A percentile compares a stretch with the other conserved stretches of the same genome.
Evolutionary conservation across 2,888 invertebrate genomes (phyloP).

Genomic region (Nebria brevicollis): DNA sequence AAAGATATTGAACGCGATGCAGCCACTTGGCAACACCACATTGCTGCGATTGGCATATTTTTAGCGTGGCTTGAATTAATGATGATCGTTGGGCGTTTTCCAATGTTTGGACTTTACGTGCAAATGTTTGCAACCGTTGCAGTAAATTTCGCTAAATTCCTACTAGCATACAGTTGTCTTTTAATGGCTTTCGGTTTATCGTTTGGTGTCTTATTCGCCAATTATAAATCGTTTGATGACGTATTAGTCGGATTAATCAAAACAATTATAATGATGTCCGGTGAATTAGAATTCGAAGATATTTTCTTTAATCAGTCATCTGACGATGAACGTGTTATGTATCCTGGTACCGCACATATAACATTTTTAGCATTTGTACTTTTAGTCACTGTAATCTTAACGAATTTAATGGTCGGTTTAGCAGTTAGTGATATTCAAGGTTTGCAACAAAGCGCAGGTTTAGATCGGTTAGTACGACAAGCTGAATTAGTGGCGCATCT

Average conservation of each 20-base stretch:
- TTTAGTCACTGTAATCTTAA: slow-evolving; percentile 82
- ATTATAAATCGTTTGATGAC: slow-evolving; percentile 76
- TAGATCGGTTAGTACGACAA: slow-evolving; percentile 82
- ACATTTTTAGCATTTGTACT: slow-evolving; percentile 82
- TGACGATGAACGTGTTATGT: slow-evolving; percentile 67
- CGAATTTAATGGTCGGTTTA: slow-evolving; percentile 84
- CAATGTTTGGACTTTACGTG: slow-evolving; percentile 85
- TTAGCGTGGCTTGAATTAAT: slow-evolving; percentile 85
- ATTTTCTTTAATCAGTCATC: slow-evolving; percentile 71
- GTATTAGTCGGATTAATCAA: slow-evolving; percentile 75
- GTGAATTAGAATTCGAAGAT: slow-evolving; percentile 86
- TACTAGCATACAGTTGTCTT: slow-evolving; percentile 82
- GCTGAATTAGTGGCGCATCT: slow-evolving; percentile 84
- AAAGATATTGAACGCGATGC: slow-evolving; percentile 54
- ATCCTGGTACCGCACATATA: slow-evolving; percentile 78
- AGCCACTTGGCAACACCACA: slow-evolving; percentile 79
- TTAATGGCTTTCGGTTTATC: slow-evolving; percentile 83
- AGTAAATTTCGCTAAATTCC: slow-evolving; percentile 83
- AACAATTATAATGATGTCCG: slow-evolving; percentile 90
- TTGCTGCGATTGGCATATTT: slow-evolving; percentile 82
- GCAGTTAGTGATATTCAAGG: slow-evolving; percentile 88
- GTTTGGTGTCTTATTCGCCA: slow-evolving; percentile 83
- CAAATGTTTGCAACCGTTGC: slow-evolving; percentile 90
- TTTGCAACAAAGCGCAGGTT: slow-evolving; percentile 80
- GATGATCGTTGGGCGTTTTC: slow-evolving; percentile 87